Evolutionary conservation across 2,113 vertebrate species (phyloP).

Genomic region (Colius striatus): DNA sequence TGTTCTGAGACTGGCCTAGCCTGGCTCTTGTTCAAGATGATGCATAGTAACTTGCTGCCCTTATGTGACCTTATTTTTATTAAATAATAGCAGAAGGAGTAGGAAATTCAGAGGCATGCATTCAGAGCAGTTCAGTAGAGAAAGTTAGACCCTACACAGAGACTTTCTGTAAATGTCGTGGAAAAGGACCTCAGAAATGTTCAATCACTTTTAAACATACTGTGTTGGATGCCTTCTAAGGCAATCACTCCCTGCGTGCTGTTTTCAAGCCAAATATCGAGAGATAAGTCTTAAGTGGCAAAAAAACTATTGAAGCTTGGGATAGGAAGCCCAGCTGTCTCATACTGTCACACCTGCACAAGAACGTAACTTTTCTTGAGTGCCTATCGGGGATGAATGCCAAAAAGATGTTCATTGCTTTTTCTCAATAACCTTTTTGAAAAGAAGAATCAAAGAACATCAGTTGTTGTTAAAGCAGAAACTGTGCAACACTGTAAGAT

Average conservation of each 20-base stretch:
- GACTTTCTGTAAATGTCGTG: neutral
- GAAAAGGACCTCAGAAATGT: neutral
- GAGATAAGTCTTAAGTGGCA: neutral
- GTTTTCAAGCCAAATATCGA: neutral
- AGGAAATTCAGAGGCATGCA: neutral
- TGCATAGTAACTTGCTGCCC: neutral
- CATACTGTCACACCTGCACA: neutral
- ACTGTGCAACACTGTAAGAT: neutral
- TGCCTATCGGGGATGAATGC: neutral
- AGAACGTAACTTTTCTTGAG: neutral
- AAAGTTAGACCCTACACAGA: neutral
- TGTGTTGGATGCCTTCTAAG: neutral
- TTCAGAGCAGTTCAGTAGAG: neutral
- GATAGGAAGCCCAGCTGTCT: neutral
- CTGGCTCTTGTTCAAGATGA: neutral
- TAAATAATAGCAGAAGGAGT: neutral
- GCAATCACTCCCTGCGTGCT: neutral
- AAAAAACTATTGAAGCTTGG: neutral
- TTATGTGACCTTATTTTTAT: neutral
- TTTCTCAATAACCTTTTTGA: neutral
- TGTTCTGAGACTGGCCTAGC: neutral
- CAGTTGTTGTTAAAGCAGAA: neutral
- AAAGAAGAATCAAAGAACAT: neutral
- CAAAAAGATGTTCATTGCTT: neutral
- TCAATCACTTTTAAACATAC: neutral